phyloP scores from a whole-genome alignment of 2,113 vertebrate species.

The Epinephelus lanceolatus region DNA sequence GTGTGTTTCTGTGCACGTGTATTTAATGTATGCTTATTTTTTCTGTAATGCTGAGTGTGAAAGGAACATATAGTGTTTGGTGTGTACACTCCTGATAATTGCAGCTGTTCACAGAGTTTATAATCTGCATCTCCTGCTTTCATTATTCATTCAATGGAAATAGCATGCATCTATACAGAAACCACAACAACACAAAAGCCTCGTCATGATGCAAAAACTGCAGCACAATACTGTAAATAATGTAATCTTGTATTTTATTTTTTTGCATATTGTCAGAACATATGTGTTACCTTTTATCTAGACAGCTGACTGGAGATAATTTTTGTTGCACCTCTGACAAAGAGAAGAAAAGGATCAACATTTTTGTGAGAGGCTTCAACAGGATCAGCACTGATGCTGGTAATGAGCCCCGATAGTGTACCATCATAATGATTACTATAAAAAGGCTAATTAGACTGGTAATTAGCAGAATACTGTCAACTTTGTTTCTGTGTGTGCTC shows the following conservation, averaged over 20 bases:
- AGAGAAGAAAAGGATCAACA: not conserved
- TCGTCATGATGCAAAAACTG: not conserved
- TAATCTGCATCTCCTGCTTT: not conserved
- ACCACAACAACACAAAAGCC: not conserved
- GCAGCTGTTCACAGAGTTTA: not conserved
- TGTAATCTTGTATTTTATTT: not conserved
- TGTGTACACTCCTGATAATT: not conserved
- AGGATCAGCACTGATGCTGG: not conserved
- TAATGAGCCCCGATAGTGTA: slow-evolving; percentile 4
- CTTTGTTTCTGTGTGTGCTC: slow-evolving; percentile 2
- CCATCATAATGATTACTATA: slow-evolving; percentile 16
- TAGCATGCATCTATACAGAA: not conserved
- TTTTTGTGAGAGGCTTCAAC: not conserved
- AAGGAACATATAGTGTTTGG: not conserved
- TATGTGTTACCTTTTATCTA: no score
- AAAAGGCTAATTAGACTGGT: slow-evolving; percentile 61
- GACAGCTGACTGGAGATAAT: not conserved
- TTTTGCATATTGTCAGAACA: not conserved
- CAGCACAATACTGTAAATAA: not conserved
- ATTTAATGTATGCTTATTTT: not conserved
- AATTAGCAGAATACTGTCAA: slow-evolving; percentile 29
- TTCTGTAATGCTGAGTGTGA: not conserved
- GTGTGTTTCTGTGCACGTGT: not conserved
- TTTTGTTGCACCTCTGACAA: not conserved
- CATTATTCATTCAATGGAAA: not conserved